A percentile compares a stretch with the other conserved stretches of the same genome.
These are phyloP conservation scores for Porites australiensis DNA, from an alignment of 64 coral and sea anemone genomes.

Conservation along the genomic window DNA sequence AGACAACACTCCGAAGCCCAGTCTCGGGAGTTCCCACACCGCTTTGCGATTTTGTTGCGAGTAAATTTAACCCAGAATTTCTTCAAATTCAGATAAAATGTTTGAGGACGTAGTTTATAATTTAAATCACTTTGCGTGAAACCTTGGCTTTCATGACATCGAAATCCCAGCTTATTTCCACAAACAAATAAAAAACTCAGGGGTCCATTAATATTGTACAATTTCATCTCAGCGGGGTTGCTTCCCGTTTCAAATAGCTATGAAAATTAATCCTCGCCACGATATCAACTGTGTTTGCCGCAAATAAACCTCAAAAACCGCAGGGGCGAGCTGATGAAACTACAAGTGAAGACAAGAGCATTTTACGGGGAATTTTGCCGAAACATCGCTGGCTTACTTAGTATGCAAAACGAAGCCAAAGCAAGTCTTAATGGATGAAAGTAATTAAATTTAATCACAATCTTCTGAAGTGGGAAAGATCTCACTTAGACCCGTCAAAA, in stretches of 20 bases:
- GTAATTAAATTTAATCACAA: slow-evolving; percentile 56
- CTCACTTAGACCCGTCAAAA: not conserved
- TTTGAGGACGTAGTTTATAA: not conserved
- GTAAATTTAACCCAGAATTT: not conserved
- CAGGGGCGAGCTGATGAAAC: not conserved
- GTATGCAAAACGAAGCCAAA: slow-evolving; percentile 33
- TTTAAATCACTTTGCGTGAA: not conserved
- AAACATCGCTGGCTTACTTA: not conserved
- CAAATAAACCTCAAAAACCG: slow-evolving; percentile 17
- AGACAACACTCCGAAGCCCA: not conserved
- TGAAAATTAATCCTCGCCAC: slow-evolving; percentile 12
- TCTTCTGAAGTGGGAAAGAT: slow-evolving; percentile 38
- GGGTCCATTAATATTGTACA: slow-evolving; percentile 33
- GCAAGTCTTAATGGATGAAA: slow-evolving; percentile 35
- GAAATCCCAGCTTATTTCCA: slow-evolving; percentile 17
- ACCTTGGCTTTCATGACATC: not conserved
- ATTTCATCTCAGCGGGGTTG: slow-evolving; percentile 22
- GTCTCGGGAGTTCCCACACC: not conserved
- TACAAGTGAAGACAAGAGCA: not conserved
- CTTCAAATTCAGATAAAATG: not conserved
- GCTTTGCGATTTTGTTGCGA: not conserved
- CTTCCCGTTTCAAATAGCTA: slow-evolving; percentile 39
- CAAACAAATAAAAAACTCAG: slow-evolving; percentile 48
- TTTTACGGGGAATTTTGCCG: not conserved
- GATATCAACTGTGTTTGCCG: not conserved